Base-by-base conservation (phyloP, 2,113 vertebrate genomes). In the Hyaena hyaena region DNA sequence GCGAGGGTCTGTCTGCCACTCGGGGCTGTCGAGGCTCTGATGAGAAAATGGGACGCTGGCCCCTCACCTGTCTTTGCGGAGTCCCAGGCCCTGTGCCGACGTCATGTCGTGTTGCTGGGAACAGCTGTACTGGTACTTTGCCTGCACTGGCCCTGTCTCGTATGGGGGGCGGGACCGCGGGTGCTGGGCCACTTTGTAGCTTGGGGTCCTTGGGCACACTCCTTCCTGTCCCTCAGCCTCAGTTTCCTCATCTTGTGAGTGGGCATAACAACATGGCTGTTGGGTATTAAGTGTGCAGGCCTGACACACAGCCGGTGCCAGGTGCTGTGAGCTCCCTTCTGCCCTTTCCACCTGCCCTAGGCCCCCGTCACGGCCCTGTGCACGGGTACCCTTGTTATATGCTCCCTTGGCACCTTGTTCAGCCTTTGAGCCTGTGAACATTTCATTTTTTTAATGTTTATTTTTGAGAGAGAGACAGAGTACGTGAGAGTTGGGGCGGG, bases 121-220 rank as follows among this genome's bases (percentile, higher is more conserved):
- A 12, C 16, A 39, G 50, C 33, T 6, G 50, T 10, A 7, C 65
- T 2, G 4, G 74, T 79, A 23, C 39, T 39, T 28, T 2, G 16
- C 2, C 0, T 1, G 19, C 7, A 0, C 2, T 43, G 5, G 35
- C 21, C 17, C 6, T 21, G 8, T 17, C 65, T 88, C 0, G 1
- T 53, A 7, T 12, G 2, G 58, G 58, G 58, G 19, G 85, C 35
- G 58, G 58, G 19, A 82, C 35, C 0, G 17, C 1, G 26, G 50
- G 74, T 7, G n/a, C 39, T 0, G 14, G 66, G 88, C 43, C 9
- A 2, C 45, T 10, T 7, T 24, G 68, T 15, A 58, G 82, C 82
- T 61, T n/a, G 24, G 39, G 10, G 55, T 31, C 76, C 50, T 48
- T 4, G 10, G 58, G 66, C 5, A 8, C 14, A 17, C 1, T 26